Percentiles rank a stretch among this genome's conserved stretches.
Conservation (phyloP, 2,113 vertebrate genomes). For the Limnothrissa miodon region DNA sequence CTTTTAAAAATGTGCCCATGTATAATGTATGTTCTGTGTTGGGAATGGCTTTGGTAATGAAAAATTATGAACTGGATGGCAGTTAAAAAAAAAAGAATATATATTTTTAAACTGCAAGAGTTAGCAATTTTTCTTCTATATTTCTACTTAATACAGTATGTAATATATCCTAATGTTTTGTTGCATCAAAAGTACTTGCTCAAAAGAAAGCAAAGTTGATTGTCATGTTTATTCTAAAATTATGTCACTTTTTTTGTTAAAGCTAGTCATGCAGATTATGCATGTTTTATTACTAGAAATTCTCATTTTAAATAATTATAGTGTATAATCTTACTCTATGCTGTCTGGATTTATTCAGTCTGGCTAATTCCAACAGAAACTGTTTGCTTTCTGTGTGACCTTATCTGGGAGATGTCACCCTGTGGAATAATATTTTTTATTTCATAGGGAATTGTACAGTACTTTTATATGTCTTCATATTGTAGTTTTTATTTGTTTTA, state of each 20-base stretch:
- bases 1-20: background rate
- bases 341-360: background rate
- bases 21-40: background rate
- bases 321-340: background rate
- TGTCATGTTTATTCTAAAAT: constrained; percentile 20
- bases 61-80: constrained; percentile 1
- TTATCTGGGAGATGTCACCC: background rate
- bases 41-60: background rate
- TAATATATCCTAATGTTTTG: constrained; percentile 33
- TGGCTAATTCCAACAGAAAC: constrained; percentile 7
- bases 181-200: background rate
- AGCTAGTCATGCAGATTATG: constrained; percentile 17
- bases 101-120: constrained; percentile 46
- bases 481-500: background rate
- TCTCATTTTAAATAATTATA: constrained; percentile 17
- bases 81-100: constrained; percentile 28
- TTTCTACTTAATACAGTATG: constrained; percentile 48
- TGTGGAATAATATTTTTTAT: background rate
- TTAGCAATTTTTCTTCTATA: constrained; percentile 48
- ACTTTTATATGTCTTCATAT: constrained; percentile 21
- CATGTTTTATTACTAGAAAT: constrained; percentile 29
- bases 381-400: background rate
- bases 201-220: background rate
- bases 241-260: constrained; percentile 31
- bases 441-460: constrained; percentile 11